Base-by-base conservation (phyloP, 2,113 vertebrate species). In the Fulmarus glacialis region DNA sequence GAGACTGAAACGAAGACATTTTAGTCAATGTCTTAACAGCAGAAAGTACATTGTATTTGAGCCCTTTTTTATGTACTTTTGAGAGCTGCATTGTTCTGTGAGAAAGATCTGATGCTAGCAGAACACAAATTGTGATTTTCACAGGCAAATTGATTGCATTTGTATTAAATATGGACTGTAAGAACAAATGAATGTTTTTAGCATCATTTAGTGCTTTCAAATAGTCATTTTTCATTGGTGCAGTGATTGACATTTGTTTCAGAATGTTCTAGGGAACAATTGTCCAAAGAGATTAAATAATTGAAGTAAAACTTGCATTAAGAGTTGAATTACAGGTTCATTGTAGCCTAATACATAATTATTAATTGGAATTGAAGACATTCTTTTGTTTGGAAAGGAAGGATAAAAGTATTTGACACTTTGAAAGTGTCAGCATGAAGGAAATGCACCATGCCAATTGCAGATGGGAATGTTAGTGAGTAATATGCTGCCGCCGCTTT, bases 171-270 rank as follows among this genome's bases (percentile, higher is more conserved):
- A 90, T 62, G 19, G 38, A 67, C 52, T 52, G 9, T 40, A 67
- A 70, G 62, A 77, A 88, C 16, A 95, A 96, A 92, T 71, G 0
- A 45, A 82, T 45, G 17, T 15, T 96, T 97, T 95, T 67, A 80
- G 23, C 73, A 87, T 90, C 11, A 3, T 86, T 73, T 71, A 90
- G 62, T 94, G 22, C 66, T 81, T 94, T 97, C 87, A 95, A 88
- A 82, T 82, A 92, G n/a, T 68, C n/a, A 77, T 60, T 87, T 97
- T 89, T 92, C 63, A 72, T 85, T 96, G 96, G n/a, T 29, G 63
- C 42, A 91, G 11, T 91, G 73, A 95, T 55, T 96, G 87, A 60
- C 60, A 68, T 89, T 97, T 64, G 15, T 94, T 97, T 96, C 91
- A 87, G 62, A 96, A 68, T 79, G 58, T 92, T 97, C 55, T 79